Base-by-base conservation (phyloP, 2,888 invertebrate genomes). In the Antitype chi region DNA sequence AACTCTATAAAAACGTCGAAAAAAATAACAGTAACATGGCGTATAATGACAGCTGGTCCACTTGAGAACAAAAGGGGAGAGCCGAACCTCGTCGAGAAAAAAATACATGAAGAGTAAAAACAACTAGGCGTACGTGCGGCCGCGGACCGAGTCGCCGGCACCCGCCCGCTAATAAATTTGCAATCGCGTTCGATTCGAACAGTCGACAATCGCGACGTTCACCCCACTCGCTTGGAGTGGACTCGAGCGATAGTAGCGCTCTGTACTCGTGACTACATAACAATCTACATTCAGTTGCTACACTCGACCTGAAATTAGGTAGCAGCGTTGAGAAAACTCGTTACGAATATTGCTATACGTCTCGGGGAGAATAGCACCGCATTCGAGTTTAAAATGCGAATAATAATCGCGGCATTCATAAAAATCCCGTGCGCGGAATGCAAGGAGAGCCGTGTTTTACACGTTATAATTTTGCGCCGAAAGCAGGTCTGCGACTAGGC, bases 1-100 rank as follows among this genome's bases (percentile, higher is more conserved):
- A 96, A 96, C 96, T 96, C 95, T 95, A 96, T 96, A 94, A 97
- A 96, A 96, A 95, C 95, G 94, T 94, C 95, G 94, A 96, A 96
- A 96, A 96, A 96, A 96, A 95, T 93, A 95, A 97, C 96, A 95
- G 96, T 96, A 96, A 96, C 97, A 97, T 97, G 95, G 96, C 96
- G 96, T 96, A 97, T 97, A 97, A 97, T 97, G 97, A 97, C 97
- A 97, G 97, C 97, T 97, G 97, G 97, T 96, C 96, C 97, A 97
- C 97, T 97, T 97, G 96, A 96, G 96, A 96, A 97, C 96, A 97
- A 96, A 96, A 95, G 96, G 95, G 96, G 96, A 95, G 95, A 96
- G 95, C 94, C 89, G 94, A 94, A 96, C 91, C 95, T 94, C 95
- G 95, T 93, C 93, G 96, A 95, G 96, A 94, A 96, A 96, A 95